Base-by-base conservation (phyloP, 92 coral and sea anemone species). In the Parazoanthus darwini region DNA sequence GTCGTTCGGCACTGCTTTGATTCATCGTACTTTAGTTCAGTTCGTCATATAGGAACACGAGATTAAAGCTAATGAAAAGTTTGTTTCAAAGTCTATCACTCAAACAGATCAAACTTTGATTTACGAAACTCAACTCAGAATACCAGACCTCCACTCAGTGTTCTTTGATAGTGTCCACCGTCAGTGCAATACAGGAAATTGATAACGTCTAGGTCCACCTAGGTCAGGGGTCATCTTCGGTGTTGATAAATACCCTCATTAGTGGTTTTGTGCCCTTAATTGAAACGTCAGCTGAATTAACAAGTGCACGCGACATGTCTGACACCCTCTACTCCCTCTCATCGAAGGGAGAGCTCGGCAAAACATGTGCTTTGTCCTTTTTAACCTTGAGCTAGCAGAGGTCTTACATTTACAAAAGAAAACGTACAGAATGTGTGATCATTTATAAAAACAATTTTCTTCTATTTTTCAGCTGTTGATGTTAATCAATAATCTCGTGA, bases 211-310 rank as follows among this genome's bases (percentile, higher is more conserved):
- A 79, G 82, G 35, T 51, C 23, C 44, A 67, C 26, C 83, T 50
- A 80, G 85, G 73, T 80, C 85, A 80, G 2, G 48, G 43, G 85
- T 80, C 85, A 35, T 16, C 73, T 26, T 56, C 4, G 38, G 85
- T 58, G 72, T 36, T 80, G 85, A 80, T 58, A 80, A 56, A 14
- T 23, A 25, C 35, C 35, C 54, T 59, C 56, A 77, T 39, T 39
- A 39, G 33, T 56, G 59, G 81, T 42, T 35, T 20, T 63, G 26
- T 63, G 70, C 70, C 5, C 25, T 63, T 22, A 63, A 0, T 63
- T 63, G 70, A 63, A 63, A 63, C 3, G 70, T 2, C 26, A 63
- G 70, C 26, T 23, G 9, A 0, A 46, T 46, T 22, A 16, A 63
- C n/a, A 63, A 58, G 66, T 20, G 3, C 66, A 58, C 66, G 51